Evolutionary conservation across 2,888 invertebrate genomes (phyloP).

Genomic region (Proisotoma minuta): DNA sequence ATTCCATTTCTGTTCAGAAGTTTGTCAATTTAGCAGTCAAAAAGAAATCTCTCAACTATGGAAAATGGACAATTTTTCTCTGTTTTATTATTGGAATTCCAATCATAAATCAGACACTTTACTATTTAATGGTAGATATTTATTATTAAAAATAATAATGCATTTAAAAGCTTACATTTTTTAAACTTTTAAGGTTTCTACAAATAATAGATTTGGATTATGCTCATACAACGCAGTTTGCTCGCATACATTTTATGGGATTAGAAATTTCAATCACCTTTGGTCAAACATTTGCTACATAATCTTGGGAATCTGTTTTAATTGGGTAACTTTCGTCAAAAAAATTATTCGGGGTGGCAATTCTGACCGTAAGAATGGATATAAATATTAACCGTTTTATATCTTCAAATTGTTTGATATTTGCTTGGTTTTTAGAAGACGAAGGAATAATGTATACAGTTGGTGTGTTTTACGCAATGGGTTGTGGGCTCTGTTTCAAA

Average conservation of each 20-base stretch:
- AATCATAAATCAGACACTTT: background rate
- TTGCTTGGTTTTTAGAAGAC: background rate
- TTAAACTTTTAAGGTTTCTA: background rate
- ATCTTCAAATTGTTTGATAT: background rate
- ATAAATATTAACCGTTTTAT: background rate
- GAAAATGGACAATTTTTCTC: slow-evolving; percentile 8
- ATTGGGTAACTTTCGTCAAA: slow-evolving; percentile 55
- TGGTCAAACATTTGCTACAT: slow-evolving; percentile 79
- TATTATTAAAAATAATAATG: background rate
- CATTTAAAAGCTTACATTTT: background rate
- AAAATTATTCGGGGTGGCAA: background rate
- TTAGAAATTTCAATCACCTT: slow-evolving; percentile 80
- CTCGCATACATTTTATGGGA: slow-evolving; percentile 67
- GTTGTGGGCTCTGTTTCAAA: background rate
- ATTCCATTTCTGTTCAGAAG: background rate
- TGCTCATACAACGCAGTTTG: slow-evolving; percentile 88
- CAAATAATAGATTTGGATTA: background rate
- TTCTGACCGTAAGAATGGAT: background rate
- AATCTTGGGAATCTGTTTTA: slow-evolving; percentile 69
- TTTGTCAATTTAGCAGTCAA: background rate
- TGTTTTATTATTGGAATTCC: background rate
- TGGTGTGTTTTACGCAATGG: slow-evolving; percentile 11
- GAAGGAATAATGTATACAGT: slow-evolving; percentile 1
- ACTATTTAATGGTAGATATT: background rate
- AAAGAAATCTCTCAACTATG: background rate